Percentiles rank a stretch among this genome's conserved stretches.
phyloP scores from a whole-genome alignment of 1,140 invertebrate genomes.

The Atta cephalotes region DNA sequence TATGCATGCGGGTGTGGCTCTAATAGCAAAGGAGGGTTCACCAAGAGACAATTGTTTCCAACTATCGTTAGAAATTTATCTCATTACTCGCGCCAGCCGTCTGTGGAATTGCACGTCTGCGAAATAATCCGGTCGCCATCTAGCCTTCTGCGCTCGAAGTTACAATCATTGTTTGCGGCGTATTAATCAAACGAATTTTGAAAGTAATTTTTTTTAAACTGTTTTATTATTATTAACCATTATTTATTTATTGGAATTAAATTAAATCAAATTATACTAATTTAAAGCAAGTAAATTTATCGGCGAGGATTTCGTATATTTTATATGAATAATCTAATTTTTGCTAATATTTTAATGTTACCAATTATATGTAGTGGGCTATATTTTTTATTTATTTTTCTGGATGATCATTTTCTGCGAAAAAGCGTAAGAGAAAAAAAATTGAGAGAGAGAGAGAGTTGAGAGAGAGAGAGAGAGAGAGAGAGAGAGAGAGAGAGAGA shows the following conservation, averaged over 20 bases:
- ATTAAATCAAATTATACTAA: background rate
- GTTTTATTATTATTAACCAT: background rate
- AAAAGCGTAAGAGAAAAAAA: background rate
- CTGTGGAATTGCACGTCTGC: slow-evolving; percentile 27
- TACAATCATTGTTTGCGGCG: background rate
- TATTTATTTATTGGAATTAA: background rate
- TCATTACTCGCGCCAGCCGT: slow-evolving; percentile 60
- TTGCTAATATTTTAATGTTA: slow-evolving; percentile 9
- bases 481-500: too few relatives aligned
- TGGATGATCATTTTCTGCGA: background rate
- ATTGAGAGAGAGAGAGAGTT: background rate
- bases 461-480: too few relatives aligned
- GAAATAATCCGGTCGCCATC: slow-evolving; percentile 15
- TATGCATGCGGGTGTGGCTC: slow-evolving; percentile 18
- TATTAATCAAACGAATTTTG: slow-evolving; percentile 8
- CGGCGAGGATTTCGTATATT: background rate
- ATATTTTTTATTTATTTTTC: background rate
- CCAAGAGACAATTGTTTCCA: slow-evolving; percentile 58
- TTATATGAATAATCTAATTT: background rate
- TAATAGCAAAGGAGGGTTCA: slow-evolving; percentile 55
- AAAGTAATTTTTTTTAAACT: slow-evolving; percentile 7
- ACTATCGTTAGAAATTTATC: slow-evolving; percentile 66
- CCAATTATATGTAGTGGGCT: background rate
- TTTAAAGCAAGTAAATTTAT: background rate
- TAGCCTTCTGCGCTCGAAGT: background rate